These are phyloP conservation scores for Spea hammondii DNA, from an alignment of 2,797 vertebrate genomes.

Conservation along the genomic window DNA sequence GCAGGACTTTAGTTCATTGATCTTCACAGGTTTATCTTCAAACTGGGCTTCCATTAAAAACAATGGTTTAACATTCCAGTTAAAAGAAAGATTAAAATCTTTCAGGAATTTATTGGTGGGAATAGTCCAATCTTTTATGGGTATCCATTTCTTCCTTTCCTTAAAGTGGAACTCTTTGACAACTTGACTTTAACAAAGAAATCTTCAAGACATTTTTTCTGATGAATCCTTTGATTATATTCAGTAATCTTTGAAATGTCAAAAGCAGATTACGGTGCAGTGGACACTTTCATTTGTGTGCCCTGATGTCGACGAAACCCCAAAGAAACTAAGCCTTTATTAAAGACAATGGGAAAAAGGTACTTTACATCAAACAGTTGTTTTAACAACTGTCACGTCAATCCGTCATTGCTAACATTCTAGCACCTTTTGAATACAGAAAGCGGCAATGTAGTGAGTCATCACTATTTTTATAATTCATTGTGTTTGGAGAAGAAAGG, in stretches of 20 bases:
- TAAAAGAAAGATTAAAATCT: too few species aligned
- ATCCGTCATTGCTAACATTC: conserved; percentile 27
- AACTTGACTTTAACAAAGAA: not conserved
- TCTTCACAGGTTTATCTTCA: too few species aligned
- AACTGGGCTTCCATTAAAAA: too few species aligned
- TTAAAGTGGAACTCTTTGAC: not conserved
- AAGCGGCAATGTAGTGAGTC: conserved; percentile 43
- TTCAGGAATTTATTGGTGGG: too few species aligned
- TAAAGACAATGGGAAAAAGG: conserved; percentile 15
- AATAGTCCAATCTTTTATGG: too few species aligned
- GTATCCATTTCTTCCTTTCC: too few species aligned
- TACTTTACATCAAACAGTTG: conserved; percentile 37
- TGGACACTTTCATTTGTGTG: conserved; percentile 16
- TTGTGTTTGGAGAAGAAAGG: conserved; percentile 44
- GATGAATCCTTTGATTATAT: conserved; percentile 3
- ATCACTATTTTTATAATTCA: conserved; percentile 44
- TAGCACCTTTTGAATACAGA: conserved; percentile 37
- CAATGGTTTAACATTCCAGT: too few species aligned
- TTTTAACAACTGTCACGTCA: conserved; percentile 33
- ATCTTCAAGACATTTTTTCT: not conserved
- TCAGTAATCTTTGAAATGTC: conserved; percentile 25
- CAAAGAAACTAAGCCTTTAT: conserved; percentile 21
- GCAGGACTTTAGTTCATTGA: too few species aligned
- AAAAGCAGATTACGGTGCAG: conserved; percentile 7
- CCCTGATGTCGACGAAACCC: conserved; percentile 7